phyloP scores from a whole-genome alignment of 2,888 invertebrate genomes.

The Lepetodrilus schrolli region DNA sequence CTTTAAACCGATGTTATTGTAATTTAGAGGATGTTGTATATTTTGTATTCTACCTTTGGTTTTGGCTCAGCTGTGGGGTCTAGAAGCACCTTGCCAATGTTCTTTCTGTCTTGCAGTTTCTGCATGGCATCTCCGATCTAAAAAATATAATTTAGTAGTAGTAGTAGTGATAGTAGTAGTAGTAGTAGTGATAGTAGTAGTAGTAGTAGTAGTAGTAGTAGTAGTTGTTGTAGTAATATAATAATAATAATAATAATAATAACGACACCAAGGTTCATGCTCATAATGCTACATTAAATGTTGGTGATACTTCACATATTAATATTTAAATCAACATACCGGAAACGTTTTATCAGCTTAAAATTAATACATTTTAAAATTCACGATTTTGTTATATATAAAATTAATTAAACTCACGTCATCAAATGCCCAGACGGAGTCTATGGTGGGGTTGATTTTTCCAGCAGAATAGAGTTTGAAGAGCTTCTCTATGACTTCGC shows the following conservation, averaged over 20 bases:
- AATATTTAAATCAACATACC: no score
- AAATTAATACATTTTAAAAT: no score
- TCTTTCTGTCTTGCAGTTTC: conserved; percentile 93
- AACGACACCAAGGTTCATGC: no score
- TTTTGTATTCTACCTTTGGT: conserved; percentile 65
- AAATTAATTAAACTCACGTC: conserved; percentile 84
- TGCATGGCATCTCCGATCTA: conserved; percentile 92
- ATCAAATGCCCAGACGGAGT: conserved; percentile 91
- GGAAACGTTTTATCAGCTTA: no score
- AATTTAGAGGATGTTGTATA: conserved; percentile 2
- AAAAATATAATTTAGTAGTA: no score
- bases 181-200: no score
- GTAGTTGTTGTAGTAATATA: no score
- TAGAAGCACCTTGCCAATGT: conserved; percentile 89
- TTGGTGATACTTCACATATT: no score
- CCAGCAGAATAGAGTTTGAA: conserved; percentile 85
- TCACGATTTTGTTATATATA: no score
- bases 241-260: no score
- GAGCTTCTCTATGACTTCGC: conserved; percentile 83
- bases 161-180: background rate
- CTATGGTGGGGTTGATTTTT: conserved; percentile 87
- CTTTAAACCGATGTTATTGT: background rate
- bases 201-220: no score
- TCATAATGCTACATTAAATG: no score
- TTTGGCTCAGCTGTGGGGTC: conserved; percentile 80